Evolutionary conservation across 2,113 vertebrate species (phyloP), one percentile per base, ranked within the genome.

Genomic region (Plectropomus leopardus): DNA sequence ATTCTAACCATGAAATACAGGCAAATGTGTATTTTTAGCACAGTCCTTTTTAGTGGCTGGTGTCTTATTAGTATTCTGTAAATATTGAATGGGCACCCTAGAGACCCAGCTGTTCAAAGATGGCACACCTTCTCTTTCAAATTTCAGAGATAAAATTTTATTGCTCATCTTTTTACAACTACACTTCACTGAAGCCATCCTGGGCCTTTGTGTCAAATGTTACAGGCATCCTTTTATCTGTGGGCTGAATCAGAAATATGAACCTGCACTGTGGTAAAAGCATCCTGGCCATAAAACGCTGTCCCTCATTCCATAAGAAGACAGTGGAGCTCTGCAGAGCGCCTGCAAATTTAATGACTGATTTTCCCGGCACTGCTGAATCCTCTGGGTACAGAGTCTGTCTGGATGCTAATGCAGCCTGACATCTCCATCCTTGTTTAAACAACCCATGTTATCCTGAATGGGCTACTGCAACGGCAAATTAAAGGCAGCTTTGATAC

Each of bases 271-370:
- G 36, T 58, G 24, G 59, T 81, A 59, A 86, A 85, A 69, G 48
- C 70, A 77, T 86, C 65, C 66, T 42, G 68, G 10, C 67, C 72
- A 7, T 55, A 59, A 80, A 80, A 45, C 5, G 17, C 68, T 45
- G 68, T 66, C 63, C 71, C 40, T 30, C 21, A 53, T 82, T 74
- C 83, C 44, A 42, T 60, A 51, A 78, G 78, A 79, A 72, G 84
- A 80, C 57, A 30, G 76, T 60, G 69, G 67, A 72, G 72, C 71
- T 75, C 68, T 65, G 82, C 82, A 54, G 82, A 90, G 66, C 16
- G 42, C 51, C 88, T 94, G 87, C 82, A 94, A 83, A 89, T 92
- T 93, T 95, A 94, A 95, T 94, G 94, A 95, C 79, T 80, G 69
- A 87, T 85, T 87, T 94, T 85, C 90, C 86, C 76, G 28, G 82